Evolutionary conservation across 2,797 vertebrate genomes (phyloP), one percentile per base, ranked within the genome.

Genomic region (Cichlasoma orientale): DNA sequence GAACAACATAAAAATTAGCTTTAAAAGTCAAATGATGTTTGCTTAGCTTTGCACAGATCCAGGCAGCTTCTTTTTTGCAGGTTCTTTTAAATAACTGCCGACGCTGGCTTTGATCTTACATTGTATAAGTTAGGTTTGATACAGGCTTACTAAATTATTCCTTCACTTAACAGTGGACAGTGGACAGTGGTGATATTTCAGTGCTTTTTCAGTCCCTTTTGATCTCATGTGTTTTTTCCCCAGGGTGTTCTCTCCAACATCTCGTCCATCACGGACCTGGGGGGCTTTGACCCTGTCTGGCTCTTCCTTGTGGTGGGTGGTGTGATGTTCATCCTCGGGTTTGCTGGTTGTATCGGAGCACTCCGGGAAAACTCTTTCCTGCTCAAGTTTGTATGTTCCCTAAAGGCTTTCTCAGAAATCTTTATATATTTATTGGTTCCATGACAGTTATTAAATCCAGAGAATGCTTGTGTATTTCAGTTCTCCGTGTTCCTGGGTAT

Each of bases 401-500:
- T 11, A 41, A 13, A 19, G 1, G 2, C 7, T 36, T 57, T 19
- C 5, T 29, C 8, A 8, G 4, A 36, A 1, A 2, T 13, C 66
- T 69, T 21, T 18, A 3, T 12, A 3, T 57, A 3, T 56, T 52
- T 16, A 2, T 12, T 57, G 9, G 12, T 75, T 36, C 50, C 23
- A 36, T 44, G 14, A n/a, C 56, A 47, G n/a, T 25, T 76, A 21
- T 36, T 63, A 8, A 69, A 74, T 66, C 61, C 44, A 56, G 14
- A 31, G 11, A 77, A 41, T 11, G 4, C 63, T 55, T 74, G 1
- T 72, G 12, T 82, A 0, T 82, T 86, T 81, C 57, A 99, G 98
- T 99, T 99, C 92, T 99, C 98, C 0, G 98, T 99, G 77, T 99
- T 99, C 94, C 95, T 99, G 92, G 98, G 98, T 58, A 98, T 99